Evolutionary conservation across 2,113 vertebrate species (phyloP), one percentile per base, ranked within the genome.

Genomic region (Peromyscus maniculatus): DNA sequence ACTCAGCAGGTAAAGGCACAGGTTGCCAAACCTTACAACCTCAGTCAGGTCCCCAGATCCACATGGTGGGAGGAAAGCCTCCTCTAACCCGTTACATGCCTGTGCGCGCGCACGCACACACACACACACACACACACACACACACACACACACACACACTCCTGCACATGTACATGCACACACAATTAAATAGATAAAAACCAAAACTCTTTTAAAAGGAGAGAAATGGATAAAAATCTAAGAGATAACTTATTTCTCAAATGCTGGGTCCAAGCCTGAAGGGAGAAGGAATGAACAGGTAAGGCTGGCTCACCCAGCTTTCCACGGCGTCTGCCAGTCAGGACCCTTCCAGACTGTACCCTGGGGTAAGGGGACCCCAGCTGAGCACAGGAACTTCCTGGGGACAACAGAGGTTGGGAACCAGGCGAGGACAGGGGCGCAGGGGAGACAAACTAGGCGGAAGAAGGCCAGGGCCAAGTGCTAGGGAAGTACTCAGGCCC

Each of bases 351-450:
- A 66, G 78, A 43, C 57, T 17, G 15, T 15, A 75, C 46, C 15
- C 21, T 28, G 3, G 24, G 13, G 36, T 62, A 12, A 21, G 9
- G 8, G 17, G 17, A 2, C 31, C 2, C 10, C 17, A 67, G 93
- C 55, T 31, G 46, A 74, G 57, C 13, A 16, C 1, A 0, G 43
- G 0, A 1, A 10, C 66, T 66, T 90, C 28, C 3, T 39, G 16
- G 3, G 46, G 87, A 19, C 69, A 55, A 64, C 57, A 91, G 0
- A n/a, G 49, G 49, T 3, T 57, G 31, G 55, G 31, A 17, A 15
- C 10, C 16, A 21, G 2, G 15, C 15, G 28, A 11, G 7, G 52
- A 52, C 52, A 52, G 52, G 49, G 52, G 10, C 9, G 52, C 52
- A 52, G 52, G 52, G 52, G 52, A 49, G 52, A 52, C 52, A 52